Evolutionary conservation across 2,888 invertebrate genomes (phyloP), one percentile per base, ranked within the genome.

Genomic region (Drosophila robusta): DNA sequence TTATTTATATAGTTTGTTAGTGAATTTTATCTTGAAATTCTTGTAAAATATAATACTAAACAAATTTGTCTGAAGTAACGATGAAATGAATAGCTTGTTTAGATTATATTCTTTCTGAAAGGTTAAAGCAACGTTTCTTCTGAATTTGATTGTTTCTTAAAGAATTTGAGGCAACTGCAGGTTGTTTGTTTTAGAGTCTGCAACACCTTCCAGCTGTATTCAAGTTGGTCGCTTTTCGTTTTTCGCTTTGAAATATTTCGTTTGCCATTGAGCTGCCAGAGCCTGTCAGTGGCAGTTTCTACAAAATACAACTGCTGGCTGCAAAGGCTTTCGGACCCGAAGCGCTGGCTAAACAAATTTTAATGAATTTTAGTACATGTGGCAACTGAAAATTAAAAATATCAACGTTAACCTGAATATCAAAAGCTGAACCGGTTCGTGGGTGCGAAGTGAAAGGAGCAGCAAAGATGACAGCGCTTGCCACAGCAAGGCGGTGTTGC

Each of bases 371-470:
- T 60, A 41, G 41, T 56, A n/a, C 29, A 45, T 65, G 52, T 58
- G 54, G 57, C 50, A 76, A 60, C 39, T 49, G 64, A 73, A 75
- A 77, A 62, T 77, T 58, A 60, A 68, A 77, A 75, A 67, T 61
- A 45, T 34, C 22, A 55, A 58, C 51, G 60, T 54, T 58, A 18
- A 62, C 45, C 44, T 46, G 11, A 61, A 72, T 57, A 62, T 47
- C 42, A 58, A 67, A 63, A 51, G 55, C 45, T 22, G 22, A 36
- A 34, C 24, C 24, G 22, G 14, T 34, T 12, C 24, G 39, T 41
- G 8, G 52, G n/a, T 4, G 34, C 12, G 18, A 8, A 16, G 32
- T 34, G 34, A 34, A 34, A 34, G 34, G 34, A 29, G 38, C 47
- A 49, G 50, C 51, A 66, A 49, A 38, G 18, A 51, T 70, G 70